Evolutionary conservation across 2,113 vertebrate species (phyloP).

Genomic region (Anser cygnoides): DNA sequence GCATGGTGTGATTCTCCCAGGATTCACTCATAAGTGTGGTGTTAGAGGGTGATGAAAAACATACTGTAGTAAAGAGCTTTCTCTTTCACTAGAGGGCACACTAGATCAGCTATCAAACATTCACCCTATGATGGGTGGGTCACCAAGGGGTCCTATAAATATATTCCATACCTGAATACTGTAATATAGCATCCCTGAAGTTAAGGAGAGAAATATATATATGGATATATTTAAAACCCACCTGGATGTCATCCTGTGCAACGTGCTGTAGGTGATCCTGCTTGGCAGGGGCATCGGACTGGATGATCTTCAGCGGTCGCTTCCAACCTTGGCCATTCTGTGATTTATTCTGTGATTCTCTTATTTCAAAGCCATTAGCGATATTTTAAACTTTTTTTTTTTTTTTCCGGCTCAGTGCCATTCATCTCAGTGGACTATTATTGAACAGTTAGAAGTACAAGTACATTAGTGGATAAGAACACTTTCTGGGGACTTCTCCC

Average conservation of each 20-base stretch:
- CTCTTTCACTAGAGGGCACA: not conserved
- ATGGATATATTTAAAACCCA: too few relatives aligned
- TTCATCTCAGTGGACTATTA: not conserved
- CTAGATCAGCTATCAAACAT: not conserved
- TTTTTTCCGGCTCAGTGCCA: not conserved
- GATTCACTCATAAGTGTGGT: not conserved
- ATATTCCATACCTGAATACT: not conserved
- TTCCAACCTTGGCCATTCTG: too few relatives aligned
- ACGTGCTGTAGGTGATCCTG: too few relatives aligned
- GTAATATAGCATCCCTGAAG: not conserved
- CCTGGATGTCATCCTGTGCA: too few relatives aligned
- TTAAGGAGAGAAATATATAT: not conserved
- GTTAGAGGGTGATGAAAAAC: not conserved
- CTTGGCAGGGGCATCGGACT: too few relatives aligned
- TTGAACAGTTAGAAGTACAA: not conserved
- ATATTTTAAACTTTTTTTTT: not conserved
- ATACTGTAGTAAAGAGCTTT: not conserved
- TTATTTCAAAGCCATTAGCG: not conserved
- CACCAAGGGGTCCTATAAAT: not conserved
- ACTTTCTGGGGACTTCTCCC: not conserved
- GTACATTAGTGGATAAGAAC: not conserved
- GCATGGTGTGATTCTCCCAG: not conserved
- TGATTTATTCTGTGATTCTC: too few relatives aligned
- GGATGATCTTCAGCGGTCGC: too few relatives aligned
- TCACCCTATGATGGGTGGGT: not conserved